Conservation (phyloP, 2,113 vertebrate species). For the Gnathonemus longibarbis region DNA sequence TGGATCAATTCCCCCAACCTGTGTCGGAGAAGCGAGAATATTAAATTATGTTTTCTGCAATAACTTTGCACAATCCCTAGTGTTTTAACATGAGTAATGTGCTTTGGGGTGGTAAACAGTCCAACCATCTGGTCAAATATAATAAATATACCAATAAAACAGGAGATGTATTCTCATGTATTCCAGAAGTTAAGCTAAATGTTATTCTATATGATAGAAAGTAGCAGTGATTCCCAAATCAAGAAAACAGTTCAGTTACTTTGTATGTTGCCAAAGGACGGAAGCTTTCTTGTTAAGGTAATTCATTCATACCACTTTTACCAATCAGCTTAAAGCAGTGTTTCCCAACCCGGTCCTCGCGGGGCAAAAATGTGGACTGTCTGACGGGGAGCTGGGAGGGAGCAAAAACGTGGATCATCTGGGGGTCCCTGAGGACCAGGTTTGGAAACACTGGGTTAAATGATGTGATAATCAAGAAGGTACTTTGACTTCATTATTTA, state of each 20-base stretch:
- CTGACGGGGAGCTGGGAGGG: too few species aligned
- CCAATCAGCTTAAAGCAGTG: neutral
- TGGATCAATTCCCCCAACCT: constrained; percentile 14
- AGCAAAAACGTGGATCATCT: neutral
- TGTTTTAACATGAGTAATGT: neutral
- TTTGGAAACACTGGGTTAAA: neutral
- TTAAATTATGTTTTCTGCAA: constrained; percentile 9
- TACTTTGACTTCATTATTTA: neutral
- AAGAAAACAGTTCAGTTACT: neutral
- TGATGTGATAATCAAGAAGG: neutral
- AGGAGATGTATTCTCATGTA: neutral
- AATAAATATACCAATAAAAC: constrained; percentile 14
- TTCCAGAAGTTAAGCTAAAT: neutral
- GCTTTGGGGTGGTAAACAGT: neutral
- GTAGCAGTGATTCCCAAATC: neutral
- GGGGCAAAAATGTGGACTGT: neutral
- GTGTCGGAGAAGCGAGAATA: constrained; percentile 2
- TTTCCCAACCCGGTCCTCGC: neutral
- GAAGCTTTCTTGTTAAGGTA: neutral
- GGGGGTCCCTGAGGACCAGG: neutral
- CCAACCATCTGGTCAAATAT: neutral
- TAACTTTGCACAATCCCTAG: neutral
- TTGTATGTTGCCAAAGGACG: neutral
- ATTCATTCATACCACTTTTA: neutral
- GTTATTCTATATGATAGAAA: neutral